Conservation (phyloP, 2,888 invertebrate genomes). For the Phania funesta region DNA sequence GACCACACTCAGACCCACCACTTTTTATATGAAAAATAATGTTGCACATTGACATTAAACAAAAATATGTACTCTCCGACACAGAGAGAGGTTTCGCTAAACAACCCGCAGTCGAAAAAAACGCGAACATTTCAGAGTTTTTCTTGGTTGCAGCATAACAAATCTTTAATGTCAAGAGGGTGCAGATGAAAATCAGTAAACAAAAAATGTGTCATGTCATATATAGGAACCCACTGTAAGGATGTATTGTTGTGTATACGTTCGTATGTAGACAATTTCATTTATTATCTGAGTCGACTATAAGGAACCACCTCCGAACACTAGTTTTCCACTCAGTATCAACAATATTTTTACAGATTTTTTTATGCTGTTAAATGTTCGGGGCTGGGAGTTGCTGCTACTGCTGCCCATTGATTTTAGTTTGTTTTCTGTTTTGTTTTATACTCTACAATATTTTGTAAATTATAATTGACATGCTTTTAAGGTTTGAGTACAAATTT, state of each 20-base stretch:
- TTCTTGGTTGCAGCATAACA: neutral
- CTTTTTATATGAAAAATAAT: neutral
- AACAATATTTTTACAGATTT: neutral
- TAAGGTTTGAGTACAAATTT: slow-evolving; percentile 56
- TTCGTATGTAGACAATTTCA: no score
- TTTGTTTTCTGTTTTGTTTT: slow-evolving; percentile 30
- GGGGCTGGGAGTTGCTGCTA: neutral
- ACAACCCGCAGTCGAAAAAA: slow-evolving; percentile 10
- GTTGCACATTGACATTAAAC: slow-evolving; percentile 48
- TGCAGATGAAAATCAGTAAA: neutral
- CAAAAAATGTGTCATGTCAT: slow-evolving; percentile 38
- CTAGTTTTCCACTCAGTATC: neutral
- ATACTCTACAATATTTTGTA: slow-evolving; percentile 56
- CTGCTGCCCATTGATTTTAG: slow-evolving; percentile 21
- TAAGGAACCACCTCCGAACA: slow-evolving; percentile 24
- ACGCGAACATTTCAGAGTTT: neutral
- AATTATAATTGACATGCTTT: slow-evolving; percentile 69
- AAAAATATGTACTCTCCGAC: neutral
- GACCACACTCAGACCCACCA: neutral
- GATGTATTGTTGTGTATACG: neutral
- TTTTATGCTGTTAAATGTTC: neutral
- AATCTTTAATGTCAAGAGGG: slow-evolving; percentile 24
- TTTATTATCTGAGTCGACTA: slow-evolving; percentile 6
- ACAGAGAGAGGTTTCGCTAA: slow-evolving; percentile 27
- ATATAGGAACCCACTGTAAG: neutral